These are phyloP conservation scores for Apteryx mantelli DNA, from an alignment of 2,113 vertebrate genomes.

Conservation along the genomic window DNA sequence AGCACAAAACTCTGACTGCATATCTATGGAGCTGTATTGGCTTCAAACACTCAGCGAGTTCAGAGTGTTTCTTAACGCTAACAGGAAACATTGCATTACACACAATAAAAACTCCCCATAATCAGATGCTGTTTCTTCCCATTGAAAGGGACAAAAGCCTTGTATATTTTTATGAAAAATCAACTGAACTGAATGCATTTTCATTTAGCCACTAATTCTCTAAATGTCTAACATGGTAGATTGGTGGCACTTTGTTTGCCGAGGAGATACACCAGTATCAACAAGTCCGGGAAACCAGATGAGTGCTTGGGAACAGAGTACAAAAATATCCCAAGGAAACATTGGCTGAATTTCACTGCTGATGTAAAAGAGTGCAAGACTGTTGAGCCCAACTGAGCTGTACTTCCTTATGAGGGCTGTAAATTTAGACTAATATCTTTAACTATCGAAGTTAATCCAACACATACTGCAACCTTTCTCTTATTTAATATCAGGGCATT, in stretches of 20 bases:
- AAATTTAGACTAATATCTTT: conserved; percentile 33
- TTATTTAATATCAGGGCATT: conserved; percentile 8
- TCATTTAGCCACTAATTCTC: background rate
- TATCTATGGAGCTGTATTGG: background rate
- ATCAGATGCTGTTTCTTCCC: conserved; percentile 25
- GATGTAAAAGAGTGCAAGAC: background rate
- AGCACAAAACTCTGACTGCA: background rate
- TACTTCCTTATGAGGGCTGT: background rate
- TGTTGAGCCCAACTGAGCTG: background rate
- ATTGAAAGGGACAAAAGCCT: conserved; percentile 26
- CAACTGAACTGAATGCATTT: background rate
- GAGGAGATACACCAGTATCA: background rate
- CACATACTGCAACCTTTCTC: background rate
- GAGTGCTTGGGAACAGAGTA: background rate
- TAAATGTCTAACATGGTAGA: background rate
- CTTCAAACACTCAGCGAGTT: background rate
- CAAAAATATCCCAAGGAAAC: conserved; percentile 21
- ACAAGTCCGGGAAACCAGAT: background rate
- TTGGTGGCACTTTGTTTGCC: background rate
- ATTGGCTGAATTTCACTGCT: background rate
- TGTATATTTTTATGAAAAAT: background rate
- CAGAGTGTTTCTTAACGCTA: background rate
- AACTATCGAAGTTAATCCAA: background rate
- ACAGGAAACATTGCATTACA: conserved; percentile 6
- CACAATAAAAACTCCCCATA: conserved; percentile 18